A percentile compares a stretch with the other conserved stretches of the same genome.
phyloP scores from a whole-genome alignment of 2,113 vertebrate species.

The Sylvia atricapilla region DNA sequence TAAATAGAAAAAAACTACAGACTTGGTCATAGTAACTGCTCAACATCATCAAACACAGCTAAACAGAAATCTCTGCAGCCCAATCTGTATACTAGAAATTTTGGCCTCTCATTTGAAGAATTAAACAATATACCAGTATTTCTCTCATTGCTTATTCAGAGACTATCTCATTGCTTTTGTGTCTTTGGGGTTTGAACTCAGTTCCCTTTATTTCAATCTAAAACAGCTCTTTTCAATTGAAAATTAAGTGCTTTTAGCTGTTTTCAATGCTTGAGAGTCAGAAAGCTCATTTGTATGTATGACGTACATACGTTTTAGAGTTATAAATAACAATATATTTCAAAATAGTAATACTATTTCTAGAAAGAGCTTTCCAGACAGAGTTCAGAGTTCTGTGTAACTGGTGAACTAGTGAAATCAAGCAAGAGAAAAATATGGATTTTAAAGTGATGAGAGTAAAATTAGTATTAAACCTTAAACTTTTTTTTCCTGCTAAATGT shows the following conservation, averaged over 20 bases:
- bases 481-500: neutral
- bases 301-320: neutral
- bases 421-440: neutral
- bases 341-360: neutral
- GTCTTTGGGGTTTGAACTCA: neutral
- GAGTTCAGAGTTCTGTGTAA: neutral
- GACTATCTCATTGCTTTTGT: neutral
- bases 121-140: neutral
- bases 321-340: neutral
- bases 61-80: neutral
- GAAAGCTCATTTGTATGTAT: neutral
- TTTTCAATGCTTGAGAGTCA: neutral
- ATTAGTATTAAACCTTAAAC: neutral
- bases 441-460: neutral
- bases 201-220: neutral
- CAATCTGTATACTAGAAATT: neutral
- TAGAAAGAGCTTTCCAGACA: neutral
- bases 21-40: neutral
- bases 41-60: neutral
- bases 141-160: neutral
- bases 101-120: neutral
- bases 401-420: neutral
- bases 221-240: neutral
- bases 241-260: neutral
- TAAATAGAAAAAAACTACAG: accelerated